phyloP scores from a whole-genome alignment of 1,140 invertebrate genomes.

The Ylistrum balloti region DNA sequence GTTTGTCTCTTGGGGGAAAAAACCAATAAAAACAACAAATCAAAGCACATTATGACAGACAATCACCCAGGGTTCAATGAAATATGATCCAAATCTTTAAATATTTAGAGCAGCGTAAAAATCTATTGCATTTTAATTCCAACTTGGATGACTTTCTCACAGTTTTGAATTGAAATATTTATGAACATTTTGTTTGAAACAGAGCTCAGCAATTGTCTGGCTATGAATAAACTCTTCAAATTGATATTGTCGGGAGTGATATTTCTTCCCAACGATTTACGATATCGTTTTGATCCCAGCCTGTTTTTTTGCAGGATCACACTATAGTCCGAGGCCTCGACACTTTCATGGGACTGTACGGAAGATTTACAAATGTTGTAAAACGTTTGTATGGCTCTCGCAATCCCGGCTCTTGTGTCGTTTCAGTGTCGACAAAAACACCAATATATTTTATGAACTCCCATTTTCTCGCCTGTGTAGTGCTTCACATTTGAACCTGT shows the following conservation, averaged over 20 bases:
- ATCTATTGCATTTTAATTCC: constrained; percentile 23
- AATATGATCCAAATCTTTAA: background rate
- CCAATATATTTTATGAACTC: constrained; percentile 40
- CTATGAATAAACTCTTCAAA: constrained; percentile 27
- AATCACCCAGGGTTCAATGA: background rate
- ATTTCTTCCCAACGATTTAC: constrained; percentile 39
- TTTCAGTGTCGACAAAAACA: constrained; percentile 4
- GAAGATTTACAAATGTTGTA: constrained; percentile 20
- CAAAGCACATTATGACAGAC: background rate
- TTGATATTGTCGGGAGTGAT: background rate
- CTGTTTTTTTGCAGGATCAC: background rate
- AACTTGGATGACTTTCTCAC: constrained; percentile 17
- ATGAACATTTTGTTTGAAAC: background rate
- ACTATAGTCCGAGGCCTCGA: background rate
- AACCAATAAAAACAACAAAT: background rate
- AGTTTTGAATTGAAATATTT: constrained; percentile 1
- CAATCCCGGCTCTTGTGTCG: background rate
- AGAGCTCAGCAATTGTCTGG: background rate
- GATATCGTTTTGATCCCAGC: constrained; percentile 19
- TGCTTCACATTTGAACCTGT: constrained; percentile 26
- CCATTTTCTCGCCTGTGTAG: constrained; percentile 7
- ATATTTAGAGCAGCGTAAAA: background rate
- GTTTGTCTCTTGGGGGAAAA: background rate
- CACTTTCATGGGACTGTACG: background rate
- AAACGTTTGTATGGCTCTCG: background rate